phyloP scores from a whole-genome alignment of 2,888 invertebrate species.

The Frankliniella fusca region DNA sequence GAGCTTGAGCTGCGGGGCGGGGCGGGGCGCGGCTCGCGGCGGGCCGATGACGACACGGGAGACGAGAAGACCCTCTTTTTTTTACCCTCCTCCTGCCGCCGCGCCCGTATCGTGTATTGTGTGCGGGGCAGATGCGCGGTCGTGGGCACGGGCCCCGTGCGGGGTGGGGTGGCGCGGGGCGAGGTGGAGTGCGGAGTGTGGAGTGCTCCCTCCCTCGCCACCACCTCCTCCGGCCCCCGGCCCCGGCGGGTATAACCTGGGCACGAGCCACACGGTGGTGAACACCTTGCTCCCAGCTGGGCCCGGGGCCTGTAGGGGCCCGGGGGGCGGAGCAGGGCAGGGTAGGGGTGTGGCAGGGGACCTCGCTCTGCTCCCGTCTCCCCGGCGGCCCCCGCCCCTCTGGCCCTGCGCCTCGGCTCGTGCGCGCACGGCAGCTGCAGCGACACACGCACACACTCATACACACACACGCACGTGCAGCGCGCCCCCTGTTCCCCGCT shows the following conservation, averaged over 20 bases:
- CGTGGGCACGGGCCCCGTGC: not conserved
- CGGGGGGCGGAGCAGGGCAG: no score
- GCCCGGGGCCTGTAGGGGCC: no score
- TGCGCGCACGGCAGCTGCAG: not conserved
- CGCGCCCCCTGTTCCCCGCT: not conserved
- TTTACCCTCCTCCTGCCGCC: no score
- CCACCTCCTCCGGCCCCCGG: not conserved
- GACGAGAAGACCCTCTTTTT: no score
- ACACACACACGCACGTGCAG: not conserved
- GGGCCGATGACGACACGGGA: no score
- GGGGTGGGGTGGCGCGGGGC: not conserved
- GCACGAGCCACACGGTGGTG: slow-evolving; percentile 6
- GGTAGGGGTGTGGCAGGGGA: no score
- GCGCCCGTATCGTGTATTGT: no score
- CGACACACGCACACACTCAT: not conserved
- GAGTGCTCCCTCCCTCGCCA: not conserved
- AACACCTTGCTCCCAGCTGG: slow-evolving; percentile 8
- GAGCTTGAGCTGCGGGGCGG: no score
- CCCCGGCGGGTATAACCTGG: not conserved
- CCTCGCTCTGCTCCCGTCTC: no score
- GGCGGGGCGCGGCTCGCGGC: no score
- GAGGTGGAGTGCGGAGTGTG: not conserved
- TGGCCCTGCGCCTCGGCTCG: not conserved
- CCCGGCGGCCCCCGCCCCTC: not conserved
- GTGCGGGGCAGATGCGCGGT: not conserved